Base-by-base conservation (phyloP, 2,888 invertebrate genomes). In the Sceliomorpha sp. region DNA sequence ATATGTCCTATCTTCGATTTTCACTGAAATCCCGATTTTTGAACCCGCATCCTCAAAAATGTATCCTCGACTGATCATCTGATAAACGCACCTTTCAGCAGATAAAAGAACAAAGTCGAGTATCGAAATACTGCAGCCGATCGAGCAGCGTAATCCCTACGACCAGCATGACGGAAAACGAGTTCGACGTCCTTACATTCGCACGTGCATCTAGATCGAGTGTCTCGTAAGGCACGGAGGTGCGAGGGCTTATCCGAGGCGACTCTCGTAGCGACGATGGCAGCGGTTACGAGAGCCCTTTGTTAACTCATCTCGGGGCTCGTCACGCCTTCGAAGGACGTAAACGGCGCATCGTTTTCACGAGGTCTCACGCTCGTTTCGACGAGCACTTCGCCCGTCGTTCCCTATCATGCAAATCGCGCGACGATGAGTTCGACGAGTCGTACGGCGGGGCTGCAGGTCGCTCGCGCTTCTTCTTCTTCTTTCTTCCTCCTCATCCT, bases 251-350 rank as follows among this genome's bases (percentile, higher is more conserved):
- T 42, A 42, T 53, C 53, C 47, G 20, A 42, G 48, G 51, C 55
- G 55, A 34, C 42, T 55, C 37, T 44, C 20, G 20, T 20, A 58
- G 42, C 56, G 53, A 70, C 70, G 66, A 62, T 62, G 62, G 60
- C 60, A 66, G 69, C 37, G 58, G 59, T 60, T 56, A 70, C 55
- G 48, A 62, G 45, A 51, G 64, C 59, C 72, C 75, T 75, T 81
- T 80, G 78, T 79, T 75, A 75, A 72, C 62, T 73, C 69, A 71
- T 4, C 73, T 73, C 72, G 62, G 64, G 72, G 74, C 74, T 75
- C 73, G 79, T 81, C 80, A 77, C 77, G 77, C 76, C 76, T 72
- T 73, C 71, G 51, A 56, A 53, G 48, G 48, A 74, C 74, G 75
- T 76, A 75, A 80, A 78, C 72, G 73, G 29, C 70, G 73, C 63